Evolutionary conservation across 2,888 invertebrate species (phyloP).

Genomic region (Diloba caeruleocephala): DNA sequence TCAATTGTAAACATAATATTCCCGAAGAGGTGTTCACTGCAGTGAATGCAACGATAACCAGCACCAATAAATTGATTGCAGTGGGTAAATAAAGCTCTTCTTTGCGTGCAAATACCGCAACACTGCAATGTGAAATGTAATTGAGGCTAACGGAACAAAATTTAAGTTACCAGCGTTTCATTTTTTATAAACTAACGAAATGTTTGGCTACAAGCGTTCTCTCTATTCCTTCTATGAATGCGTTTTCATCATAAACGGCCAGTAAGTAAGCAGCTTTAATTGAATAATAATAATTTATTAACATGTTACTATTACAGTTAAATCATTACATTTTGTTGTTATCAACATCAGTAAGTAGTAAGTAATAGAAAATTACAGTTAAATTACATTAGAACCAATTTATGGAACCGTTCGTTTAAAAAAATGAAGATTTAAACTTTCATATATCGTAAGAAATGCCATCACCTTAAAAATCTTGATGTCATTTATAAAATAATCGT

Average conservation of each 20-base stretch:
- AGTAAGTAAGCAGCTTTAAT: too few relatives aligned
- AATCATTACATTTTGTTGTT: constrained; percentile 12
- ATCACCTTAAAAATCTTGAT: constrained; percentile 17
- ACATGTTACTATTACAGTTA: constrained; percentile 19
- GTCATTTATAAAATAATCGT: constrained; percentile 29
- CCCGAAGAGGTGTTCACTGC: constrained; percentile 34
- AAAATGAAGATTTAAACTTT: constrained; percentile 32
- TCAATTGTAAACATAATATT: constrained; percentile 36
- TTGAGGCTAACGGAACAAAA: constrained; percentile 59
- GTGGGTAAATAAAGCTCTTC: constrained; percentile 60
- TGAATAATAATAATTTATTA: constrained; percentile 9
- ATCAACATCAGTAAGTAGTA: constrained; percentile 4
- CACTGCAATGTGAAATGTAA: constrained; percentile 60
- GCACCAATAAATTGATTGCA: constrained; percentile 57
- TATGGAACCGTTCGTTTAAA: not conserved
- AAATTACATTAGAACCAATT: constrained; percentile 25
- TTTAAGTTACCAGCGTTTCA: constrained; percentile 50
- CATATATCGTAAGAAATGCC: constrained; percentile 30
- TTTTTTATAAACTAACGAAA: constrained; percentile 26
- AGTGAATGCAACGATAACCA: constrained; percentile 47
- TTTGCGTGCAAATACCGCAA: constrained; percentile 61
- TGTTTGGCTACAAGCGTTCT: constrained; percentile 10
- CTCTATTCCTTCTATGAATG: too few relatives aligned
- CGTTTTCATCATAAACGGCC: constrained; percentile 6
- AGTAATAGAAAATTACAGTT: constrained; percentile 33